Conservation (phyloP, 1,140 invertebrate species). For the Calliopsis andreniformis region DNA sequence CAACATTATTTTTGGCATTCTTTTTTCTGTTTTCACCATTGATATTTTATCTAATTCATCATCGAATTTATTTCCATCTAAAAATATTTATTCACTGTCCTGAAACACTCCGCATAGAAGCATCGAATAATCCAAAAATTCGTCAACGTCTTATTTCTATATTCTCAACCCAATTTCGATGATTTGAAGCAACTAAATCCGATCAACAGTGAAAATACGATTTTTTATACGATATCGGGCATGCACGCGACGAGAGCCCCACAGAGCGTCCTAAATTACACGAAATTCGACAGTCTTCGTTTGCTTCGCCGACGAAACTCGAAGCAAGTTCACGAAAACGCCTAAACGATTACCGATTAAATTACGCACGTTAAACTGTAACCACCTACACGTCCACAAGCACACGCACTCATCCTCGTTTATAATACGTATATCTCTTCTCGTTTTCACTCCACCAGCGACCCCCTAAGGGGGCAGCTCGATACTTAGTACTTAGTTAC, state of each 20-base stretch:
- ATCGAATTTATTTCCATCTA: too few relatives aligned
- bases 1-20: too few relatives aligned
- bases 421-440: slow-evolving; percentile 21
- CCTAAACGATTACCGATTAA: slow-evolving; percentile 20
- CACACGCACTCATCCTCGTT: slow-evolving; percentile 31
- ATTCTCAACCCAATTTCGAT: background rate
- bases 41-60: too few relatives aligned
- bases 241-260: slow-evolving; percentile 16
- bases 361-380: slow-evolving; percentile 22
- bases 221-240: background rate
- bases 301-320: background rate
- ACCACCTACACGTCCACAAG: slow-evolving; percentile 35
- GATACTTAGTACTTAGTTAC: slow-evolving; percentile 40
- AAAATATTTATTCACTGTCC: too few relatives aligned
- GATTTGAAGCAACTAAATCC: background rate
- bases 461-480: slow-evolving; percentile 5
- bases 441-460: slow-evolving; percentile 13
- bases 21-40: too few relatives aligned
- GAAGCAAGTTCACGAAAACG: slow-evolving; percentile 2
- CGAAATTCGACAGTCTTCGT: slow-evolving; percentile 15
- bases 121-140: too few relatives aligned
- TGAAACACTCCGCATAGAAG: too few relatives aligned
- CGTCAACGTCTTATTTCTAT: too few relatives aligned
- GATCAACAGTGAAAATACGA: background rate
- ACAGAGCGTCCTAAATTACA: background rate